phyloP scores from a whole-genome alignment of 2,888 invertebrate genomes.

The Caenorhabditis auriculariae region DNA sequence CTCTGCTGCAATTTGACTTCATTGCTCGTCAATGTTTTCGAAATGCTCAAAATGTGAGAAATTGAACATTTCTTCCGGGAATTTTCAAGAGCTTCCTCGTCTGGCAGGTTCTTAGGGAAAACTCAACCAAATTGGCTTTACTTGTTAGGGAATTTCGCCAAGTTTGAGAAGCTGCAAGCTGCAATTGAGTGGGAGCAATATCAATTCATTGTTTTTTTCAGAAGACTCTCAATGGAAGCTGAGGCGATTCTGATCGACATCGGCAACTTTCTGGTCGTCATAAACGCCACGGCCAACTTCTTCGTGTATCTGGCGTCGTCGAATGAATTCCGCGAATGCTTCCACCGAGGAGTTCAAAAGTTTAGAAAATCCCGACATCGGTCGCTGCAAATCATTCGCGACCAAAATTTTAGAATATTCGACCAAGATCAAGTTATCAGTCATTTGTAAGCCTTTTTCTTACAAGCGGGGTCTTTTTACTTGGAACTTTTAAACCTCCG shows the following conservation, averaged over 20 bases:
- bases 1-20: slow-evolving; percentile 53
- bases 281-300: slow-evolving; percentile 60
- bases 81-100: neutral
- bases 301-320: slow-evolving; percentile 47
- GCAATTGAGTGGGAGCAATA: too few relatives aligned
- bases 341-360: slow-evolving; percentile 12
- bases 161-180: too few relatives aligned
- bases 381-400: too few relatives aligned
- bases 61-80: neutral
- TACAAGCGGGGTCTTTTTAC: too few relatives aligned
- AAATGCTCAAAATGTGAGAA: slow-evolving; percentile 50
- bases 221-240: slow-evolving; percentile 16
- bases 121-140: neutral
- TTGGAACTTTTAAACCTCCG: too few relatives aligned
- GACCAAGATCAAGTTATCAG: too few relatives aligned
- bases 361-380: too few relatives aligned
- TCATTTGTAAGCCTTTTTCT: too few relatives aligned
- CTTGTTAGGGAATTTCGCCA: too few relatives aligned
- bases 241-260: slow-evolving; percentile 54
- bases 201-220: slow-evolving; percentile 25
- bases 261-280: slow-evolving; percentile 55
- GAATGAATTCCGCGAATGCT: slow-evolving; percentile 27
- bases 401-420: too few relatives aligned
- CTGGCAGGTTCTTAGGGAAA: neutral
- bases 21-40: slow-evolving; percentile 53